Base-by-base conservation (phyloP, 2,113 vertebrate species). In the Willisornis vidua region DNA sequence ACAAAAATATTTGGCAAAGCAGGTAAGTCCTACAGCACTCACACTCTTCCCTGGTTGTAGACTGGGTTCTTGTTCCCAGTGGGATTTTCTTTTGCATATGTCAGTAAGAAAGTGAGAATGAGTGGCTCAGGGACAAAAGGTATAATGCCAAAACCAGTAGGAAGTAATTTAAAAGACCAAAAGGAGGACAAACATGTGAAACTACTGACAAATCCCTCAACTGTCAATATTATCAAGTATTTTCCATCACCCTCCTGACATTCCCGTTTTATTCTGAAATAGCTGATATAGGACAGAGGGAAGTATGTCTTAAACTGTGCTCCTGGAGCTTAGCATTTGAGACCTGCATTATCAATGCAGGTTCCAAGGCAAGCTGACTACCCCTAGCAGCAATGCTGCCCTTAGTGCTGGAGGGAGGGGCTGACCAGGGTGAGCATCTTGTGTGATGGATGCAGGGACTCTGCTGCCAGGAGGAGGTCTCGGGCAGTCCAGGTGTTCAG, bases 261-360 rank as follows among this genome's bases (percentile, higher is more conserved):
- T 59, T 77, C 57, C 46, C n/a, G 49, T 91, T 93, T 87, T 51
- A 71, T 71, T 75, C 83, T 57, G 68, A 92, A 96, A 80, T 31
- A 87, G 62, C 39, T 81, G 48, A 65, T 96, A 61, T 31, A 88
- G 48, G 55, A 14, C 46, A 57, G 23, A 87, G 24, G 9, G 45
- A 12, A 25, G 12, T 17, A 46, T 70, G 79, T 65, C 52, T 84
- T 29, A 55, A 52, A 72, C 41, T 46, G 37, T 31, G 55, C 45
- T 89, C 39, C 62, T 41, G 35, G 39, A 87, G n/a, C 6, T 84
- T 55, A 22, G 83, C 68, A 89, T 76, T 82, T 2, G 3, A 74
- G 63, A 67, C 2, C 4, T n/a, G 51, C 67, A 58, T 71, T 76
- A 63, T 22, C 61, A 82, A 7, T 1, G 8, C 28, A 65, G 31